Conservation (phyloP, 1,140 invertebrate species). For the Brachionus manjavacas region DNA sequence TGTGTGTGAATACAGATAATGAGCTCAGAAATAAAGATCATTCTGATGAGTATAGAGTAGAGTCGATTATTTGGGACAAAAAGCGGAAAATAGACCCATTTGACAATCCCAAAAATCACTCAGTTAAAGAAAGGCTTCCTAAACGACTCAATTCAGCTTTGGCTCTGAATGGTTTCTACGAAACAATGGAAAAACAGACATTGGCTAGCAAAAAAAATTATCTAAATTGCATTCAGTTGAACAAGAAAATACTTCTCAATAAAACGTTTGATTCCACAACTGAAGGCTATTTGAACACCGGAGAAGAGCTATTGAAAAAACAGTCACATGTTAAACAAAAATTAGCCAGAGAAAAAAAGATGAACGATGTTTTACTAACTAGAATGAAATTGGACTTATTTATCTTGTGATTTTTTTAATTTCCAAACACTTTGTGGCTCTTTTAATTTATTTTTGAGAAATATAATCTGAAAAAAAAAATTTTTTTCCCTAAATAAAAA, state of each 20-base stretch:
- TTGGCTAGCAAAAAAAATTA: conserved; percentile 6
- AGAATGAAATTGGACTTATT: conserved; percentile 38
- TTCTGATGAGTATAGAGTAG: neutral
- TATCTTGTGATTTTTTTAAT: neutral
- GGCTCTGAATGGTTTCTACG: neutral
- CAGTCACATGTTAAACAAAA: neutral
- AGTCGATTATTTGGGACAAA: neutral
- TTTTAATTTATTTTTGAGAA: too few relatives aligned
- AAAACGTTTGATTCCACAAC: neutral
- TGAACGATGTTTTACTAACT: conserved; percentile 1
- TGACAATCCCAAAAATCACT: conserved; percentile 11
- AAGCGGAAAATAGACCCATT: conserved; percentile 25
- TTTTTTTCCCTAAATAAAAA: too few relatives aligned
- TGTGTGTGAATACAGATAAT: neutral
- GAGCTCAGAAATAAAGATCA: neutral
- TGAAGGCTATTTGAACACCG: neutral
- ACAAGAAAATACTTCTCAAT: neutral
- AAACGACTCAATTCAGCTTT: conserved; percentile 17
- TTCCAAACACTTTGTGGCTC: neutral
- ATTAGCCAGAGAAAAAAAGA: neutral
- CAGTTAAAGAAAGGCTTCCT: neutral
- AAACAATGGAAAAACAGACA: conserved; percentile 1
- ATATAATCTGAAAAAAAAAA: too few relatives aligned
- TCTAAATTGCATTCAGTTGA: neutral
- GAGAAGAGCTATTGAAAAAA: neutral